phyloP scores from a whole-genome alignment of 2,888 invertebrate species.

The Orthonychiurus folsomi region DNA sequence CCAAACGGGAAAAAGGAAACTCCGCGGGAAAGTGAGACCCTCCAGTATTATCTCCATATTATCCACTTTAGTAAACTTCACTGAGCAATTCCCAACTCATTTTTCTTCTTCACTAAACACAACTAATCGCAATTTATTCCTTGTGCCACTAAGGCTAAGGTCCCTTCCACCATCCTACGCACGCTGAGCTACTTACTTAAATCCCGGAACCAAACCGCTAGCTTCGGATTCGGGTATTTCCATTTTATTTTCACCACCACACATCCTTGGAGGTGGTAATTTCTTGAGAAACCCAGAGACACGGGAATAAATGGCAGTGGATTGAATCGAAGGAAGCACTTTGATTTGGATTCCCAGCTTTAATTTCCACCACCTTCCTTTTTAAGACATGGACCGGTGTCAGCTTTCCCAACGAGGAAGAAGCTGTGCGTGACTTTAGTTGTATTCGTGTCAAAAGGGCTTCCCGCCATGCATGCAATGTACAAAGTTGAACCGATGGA shows the following conservation, averaged over 20 bases:
- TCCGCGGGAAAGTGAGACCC: not conserved
- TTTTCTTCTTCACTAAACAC: not conserved
- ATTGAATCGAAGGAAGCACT: not conserved
- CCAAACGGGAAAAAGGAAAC: too few relatives aligned
- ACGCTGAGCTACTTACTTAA: too few relatives aligned
- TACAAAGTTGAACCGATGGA: slow-evolving; percentile 23
- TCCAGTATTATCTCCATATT: not conserved
- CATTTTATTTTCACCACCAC: too few relatives aligned
- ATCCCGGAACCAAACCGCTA: too few relatives aligned
- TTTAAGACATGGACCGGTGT: too few relatives aligned
- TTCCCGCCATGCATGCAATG: not conserved
- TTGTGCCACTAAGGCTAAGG: not conserved
- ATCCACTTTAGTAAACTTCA: not conserved
- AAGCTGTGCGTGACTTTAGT: not conserved
- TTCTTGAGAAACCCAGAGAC: not conserved
- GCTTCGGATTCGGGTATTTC: too few relatives aligned
- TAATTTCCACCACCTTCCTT: not conserved
- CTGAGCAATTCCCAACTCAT: not conserved
- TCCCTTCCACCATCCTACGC: not conserved
- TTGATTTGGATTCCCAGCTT: not conserved
- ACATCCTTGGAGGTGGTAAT: too few relatives aligned
- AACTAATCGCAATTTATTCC: slow-evolving; percentile 1
- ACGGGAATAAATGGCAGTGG: not conserved
- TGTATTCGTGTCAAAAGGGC: not conserved
- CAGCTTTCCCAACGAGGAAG: not conserved